Base-by-base conservation (phyloP, 1,140 invertebrate genomes). In the Oryzaephilus surinamensis region DNA sequence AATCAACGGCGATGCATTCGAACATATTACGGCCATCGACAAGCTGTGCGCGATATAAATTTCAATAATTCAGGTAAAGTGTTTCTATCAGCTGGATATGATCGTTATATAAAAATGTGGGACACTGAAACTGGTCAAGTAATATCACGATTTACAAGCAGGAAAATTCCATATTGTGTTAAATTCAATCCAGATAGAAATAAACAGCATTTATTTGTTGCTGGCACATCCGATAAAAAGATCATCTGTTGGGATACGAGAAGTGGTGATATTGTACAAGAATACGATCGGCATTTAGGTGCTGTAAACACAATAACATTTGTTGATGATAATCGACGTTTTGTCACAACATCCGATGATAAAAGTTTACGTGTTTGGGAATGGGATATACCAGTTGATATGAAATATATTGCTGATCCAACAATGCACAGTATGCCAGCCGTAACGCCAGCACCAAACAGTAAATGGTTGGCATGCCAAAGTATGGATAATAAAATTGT, bases 321-420 rank as follows among this genome's bases (percentile, higher is more conserved):
- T 69, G 93, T 99, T 10, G 97, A 99, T 68, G 92, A 97, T 53
- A 97, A 98, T 66, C 69, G 95, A 34, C 66, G 95, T 57, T 98
- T 99, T 70, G 94, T 98, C 0, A 93, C 92, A 8, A 98, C 96
- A 0, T 98, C 95, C 0, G 97, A 99, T 64, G 97, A 99, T 61
- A 99, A 99, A 67, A 96, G 91, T 65, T 69, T 99, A 43, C 69
- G 97, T 33, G 95, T 99, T 35, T 99, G 97, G 97, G 97, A 99
- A 75, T 99, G 96, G 84, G 94, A 99, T 62, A 97, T 99, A 60
- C 97, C 96, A 1, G 96, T 99, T 2, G 96, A 99, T 63, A 98
- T 99, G 82, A 99, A 99, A 63, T 97, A 99, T 59, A 99, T 99
- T 53, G 95, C 96, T n/a, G 96, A 99, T 70, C 95, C 96, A 2